A percentile compares a stretch with the other conserved stretches of the same genome.
Conservation (phyloP, 2,113 vertebrate genomes). For the Sorex fumeus region DNA sequence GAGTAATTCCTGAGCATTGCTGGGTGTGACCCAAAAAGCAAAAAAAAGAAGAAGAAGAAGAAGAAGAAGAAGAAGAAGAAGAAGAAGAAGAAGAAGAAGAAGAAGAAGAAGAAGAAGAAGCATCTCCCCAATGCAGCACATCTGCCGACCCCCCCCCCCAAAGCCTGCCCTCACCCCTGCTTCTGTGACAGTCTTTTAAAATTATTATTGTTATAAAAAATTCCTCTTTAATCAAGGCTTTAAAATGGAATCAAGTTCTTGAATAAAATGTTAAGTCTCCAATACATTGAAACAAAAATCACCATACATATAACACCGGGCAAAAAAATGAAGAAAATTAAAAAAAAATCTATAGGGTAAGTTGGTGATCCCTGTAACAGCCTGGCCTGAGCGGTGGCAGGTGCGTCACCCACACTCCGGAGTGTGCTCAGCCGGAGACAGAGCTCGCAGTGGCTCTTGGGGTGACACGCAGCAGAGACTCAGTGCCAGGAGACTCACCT, state of each 20-base stretch:
- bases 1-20: no score
- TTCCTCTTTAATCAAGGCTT: slow-evolving; percentile 82
- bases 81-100: no score
- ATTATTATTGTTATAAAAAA: slow-evolving; percentile 65
- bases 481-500: not conserved
- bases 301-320: slow-evolving; percentile 62
- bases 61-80: no score
- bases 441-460: not conserved
- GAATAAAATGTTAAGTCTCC: slow-evolving; percentile 80
- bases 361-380: slow-evolving; percentile 47
- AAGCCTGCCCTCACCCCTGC: no score
- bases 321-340: slow-evolving; percentile 37
- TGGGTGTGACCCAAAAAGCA: no score
- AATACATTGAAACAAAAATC: slow-evolving; percentile 73
- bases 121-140: no score
- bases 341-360: not conserved
- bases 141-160: no score
- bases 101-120: no score
- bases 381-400: slow-evolving; percentile 44
- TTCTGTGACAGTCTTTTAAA: no score
- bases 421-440: slow-evolving; percentile 1
- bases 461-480: slow-evolving; percentile 26
- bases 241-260: slow-evolving; percentile 72
- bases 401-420: no score
- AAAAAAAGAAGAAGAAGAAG: no score